Conservation (phyloP, 2,113 vertebrate genomes). For the Cichladusa arquata region DNA sequence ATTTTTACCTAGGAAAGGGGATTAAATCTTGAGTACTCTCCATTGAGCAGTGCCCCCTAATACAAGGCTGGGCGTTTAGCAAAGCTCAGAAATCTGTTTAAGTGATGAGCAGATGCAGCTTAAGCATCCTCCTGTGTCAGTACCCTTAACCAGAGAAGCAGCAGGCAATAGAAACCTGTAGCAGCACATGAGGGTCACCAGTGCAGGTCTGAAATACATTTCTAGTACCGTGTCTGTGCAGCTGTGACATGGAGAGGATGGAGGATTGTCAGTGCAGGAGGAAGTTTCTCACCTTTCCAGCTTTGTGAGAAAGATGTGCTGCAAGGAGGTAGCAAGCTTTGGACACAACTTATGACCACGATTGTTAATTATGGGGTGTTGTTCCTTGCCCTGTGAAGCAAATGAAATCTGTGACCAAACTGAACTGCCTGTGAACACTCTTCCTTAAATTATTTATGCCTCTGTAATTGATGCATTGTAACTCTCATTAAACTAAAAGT, state of each 20-base stretch:
- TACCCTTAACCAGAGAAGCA: neutral
- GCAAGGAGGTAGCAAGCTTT: neutral
- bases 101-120: neutral
- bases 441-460: neutral
- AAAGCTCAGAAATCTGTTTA: neutral
- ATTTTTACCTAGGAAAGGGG: neutral
- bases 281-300: neutral
- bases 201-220: neutral
- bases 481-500: neutral
- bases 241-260: neutral
- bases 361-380: neutral
- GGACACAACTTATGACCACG: neutral
- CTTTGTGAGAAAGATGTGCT: neutral
- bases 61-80: neutral
- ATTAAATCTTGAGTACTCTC: neutral
- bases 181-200: neutral
- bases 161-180: neutral
- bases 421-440: neutral
- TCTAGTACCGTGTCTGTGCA: rapidly evolving
- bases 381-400: neutral
- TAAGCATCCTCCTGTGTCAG: neutral
- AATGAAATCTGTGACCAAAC: neutral
- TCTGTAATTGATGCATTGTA: constrained; percentile 5
- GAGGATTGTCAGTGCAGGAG: neutral
- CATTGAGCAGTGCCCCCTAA: neutral